Base-by-base conservation (phyloP, 2,888 invertebrate species). In the Conistra vaccinii region DNA sequence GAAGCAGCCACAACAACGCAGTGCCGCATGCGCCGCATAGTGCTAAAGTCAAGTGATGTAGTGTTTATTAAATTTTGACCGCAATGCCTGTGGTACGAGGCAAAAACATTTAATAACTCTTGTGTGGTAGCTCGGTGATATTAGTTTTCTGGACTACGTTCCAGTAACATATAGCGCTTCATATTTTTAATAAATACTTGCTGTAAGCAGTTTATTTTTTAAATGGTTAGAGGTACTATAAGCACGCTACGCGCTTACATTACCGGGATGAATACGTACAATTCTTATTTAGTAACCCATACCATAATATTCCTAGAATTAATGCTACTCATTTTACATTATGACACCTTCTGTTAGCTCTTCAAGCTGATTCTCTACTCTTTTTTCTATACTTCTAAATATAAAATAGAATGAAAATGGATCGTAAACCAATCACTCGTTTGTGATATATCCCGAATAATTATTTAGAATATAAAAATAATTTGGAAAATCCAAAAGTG, bases 1-100 rank as follows among this genome's bases (percentile, higher is more conserved):
- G 26, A 63, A 80, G 70, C 76, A 14, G 60, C 35, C 69, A 60
- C 26, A 57, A 72, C 63, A 58, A n/a, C 67, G 76, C 81, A 77
- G 77, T 77, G 53, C 65, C 66, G 85, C 79, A 84, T 80, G 72
- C 76, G 53, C 62, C 63, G 87, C 80, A 85, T 80, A 75, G 66
- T 69, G 55, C 68, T 70, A 76, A 72, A 78, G 71, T 78, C 73
- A 51, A 63, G 73, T 87, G 75, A 85, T 85, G 58, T 78, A 82
- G 73, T 76, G 80, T 85, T 86, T 80, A 87, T 87, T 87, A 78
- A 73, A 86, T 87, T 80, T 83, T 69, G 83, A 78, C 83, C 78
- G 85, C 85, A 83, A 68, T 75, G 76, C 69, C 55, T 73, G 58
- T 73, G 68, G 58, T 73, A 71, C 69, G 67, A 66, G 57, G 71